phyloP scores from a whole-genome alignment of 1,140 invertebrate genomes.

The Wiebesia pumilae region DNA sequence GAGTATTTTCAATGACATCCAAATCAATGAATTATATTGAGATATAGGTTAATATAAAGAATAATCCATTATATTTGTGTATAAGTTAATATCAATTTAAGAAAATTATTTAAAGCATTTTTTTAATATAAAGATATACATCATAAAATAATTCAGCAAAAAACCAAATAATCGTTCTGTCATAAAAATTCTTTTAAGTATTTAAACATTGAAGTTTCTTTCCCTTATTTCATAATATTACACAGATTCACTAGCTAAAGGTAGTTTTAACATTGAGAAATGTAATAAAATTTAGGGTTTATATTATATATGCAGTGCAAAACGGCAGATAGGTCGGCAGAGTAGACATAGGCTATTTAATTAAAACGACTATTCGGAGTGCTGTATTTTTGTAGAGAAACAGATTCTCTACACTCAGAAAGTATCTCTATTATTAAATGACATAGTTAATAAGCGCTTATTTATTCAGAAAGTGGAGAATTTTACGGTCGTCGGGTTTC shows the following conservation, averaged over 20 bases:
- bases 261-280: not conserved
- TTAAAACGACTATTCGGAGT: conserved; percentile 12
- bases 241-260: not conserved
- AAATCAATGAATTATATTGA: not conserved
- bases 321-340: not conserved
- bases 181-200: not conserved
- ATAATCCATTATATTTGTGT: not conserved
- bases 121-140: too few relatives aligned
- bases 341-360: not conserved
- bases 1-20: not conserved
- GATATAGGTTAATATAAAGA: too few relatives aligned
- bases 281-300: conserved; percentile 11
- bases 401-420: not conserved
- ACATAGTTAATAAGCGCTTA: conserved; percentile 49
- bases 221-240: not conserved
- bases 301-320: conserved; percentile 9
- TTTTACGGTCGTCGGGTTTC: not conserved
- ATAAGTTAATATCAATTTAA: too few relatives aligned
- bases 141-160: too few relatives aligned
- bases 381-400: not conserved
- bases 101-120: too few relatives aligned
- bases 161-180: too few relatives aligned
- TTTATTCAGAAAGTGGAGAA: conserved; percentile 27
- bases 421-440: conserved; percentile 41
- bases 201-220: not conserved